A percentile compares a stretch with the other conserved stretches of the same genome.
Conservation (phyloP, 2,797 vertebrate species). For the Sparidentex hasta region DNA sequence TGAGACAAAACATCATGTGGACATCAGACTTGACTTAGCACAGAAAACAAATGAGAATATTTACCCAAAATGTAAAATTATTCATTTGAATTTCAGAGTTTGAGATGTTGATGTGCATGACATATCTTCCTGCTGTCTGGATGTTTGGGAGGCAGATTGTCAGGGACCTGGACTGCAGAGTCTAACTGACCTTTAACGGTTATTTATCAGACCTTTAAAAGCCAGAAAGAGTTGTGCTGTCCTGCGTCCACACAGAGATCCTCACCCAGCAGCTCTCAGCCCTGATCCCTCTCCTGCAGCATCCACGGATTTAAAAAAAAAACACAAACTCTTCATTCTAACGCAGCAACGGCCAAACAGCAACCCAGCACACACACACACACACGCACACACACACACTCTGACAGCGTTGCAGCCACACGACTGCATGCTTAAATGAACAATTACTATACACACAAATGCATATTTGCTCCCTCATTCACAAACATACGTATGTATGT, state of each 20-base stretch:
- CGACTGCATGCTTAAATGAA: constrained; percentile 32
- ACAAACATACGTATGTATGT: constrained; percentile 16
- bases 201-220: background rate
- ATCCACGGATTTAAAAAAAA: background rate
- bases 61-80: too few relatives aligned
- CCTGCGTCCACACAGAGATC: background rate
- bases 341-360: constrained; percentile 8
- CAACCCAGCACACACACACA: constrained; percentile 12
- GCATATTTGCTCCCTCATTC: constrained; percentile 19
- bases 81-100: background rate
- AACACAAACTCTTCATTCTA: background rate
- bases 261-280: background rate
- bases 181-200: background rate
- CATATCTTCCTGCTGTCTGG: background rate
- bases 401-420: constrained; percentile 3
- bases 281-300: constrained; percentile 2
- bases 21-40: too few relatives aligned
- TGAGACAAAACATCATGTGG: too few relatives aligned
- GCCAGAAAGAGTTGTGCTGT: background rate
- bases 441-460: constrained; percentile 36
- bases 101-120: background rate
- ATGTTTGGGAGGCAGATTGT: too few relatives aligned
- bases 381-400: constrained; percentile 21
- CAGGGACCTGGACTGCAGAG: background rate
- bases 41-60: too few relatives aligned